Evolutionary conservation across 2,888 invertebrate species (phyloP), one percentile per base, ranked within the genome.

Genomic region (Ernsta delagoae): DNA sequence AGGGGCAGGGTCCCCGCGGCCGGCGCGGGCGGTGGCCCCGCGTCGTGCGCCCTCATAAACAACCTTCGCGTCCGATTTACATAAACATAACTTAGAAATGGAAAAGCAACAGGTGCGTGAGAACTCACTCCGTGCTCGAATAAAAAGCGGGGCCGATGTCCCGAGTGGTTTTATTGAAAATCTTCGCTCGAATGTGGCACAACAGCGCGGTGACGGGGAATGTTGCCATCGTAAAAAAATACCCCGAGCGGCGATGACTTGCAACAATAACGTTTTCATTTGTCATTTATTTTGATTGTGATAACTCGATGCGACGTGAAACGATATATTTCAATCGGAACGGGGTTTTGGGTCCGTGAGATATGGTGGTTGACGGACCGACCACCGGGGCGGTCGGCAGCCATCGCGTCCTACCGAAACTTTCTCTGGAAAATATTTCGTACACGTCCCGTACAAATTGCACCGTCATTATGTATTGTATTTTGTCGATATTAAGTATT

Each of bases 241-340:
- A 85, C 82, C 81, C 53, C 75, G 77, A 74, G 77, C 74, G 73
- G 79, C 81, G 83, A 81, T 94, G 93, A 94, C 93, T 94, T 93
- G 93, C 93, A 88, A 85, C 82, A 84, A 80, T 80, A 82, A 78
- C 83, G 84, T 88, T 92, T 92, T 88, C 93, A 93, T 93, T 90
- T 93, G 93, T 94, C 93, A 93, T 94, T 92, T 93, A 92, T 93
- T 93, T 92, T 93, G 93, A 93, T 94, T 93, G 92, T 92, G 90
- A 88, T 92, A 91, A 92, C 87, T 85, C 81, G 82, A 78, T 79
- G 81, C 79, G 85, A 85, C 83, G 80, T 81, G 83, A 74, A 80
- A 80, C 81, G 81, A 81, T 84, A 85, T 83, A 82, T 83, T 82
- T 83, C 80, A 84, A 82, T 83, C 82, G 80, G 78, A 75, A 77